phyloP scores from a whole-genome alignment of 2,113 vertebrate genomes.

The Gadus macrocephalus region DNA sequence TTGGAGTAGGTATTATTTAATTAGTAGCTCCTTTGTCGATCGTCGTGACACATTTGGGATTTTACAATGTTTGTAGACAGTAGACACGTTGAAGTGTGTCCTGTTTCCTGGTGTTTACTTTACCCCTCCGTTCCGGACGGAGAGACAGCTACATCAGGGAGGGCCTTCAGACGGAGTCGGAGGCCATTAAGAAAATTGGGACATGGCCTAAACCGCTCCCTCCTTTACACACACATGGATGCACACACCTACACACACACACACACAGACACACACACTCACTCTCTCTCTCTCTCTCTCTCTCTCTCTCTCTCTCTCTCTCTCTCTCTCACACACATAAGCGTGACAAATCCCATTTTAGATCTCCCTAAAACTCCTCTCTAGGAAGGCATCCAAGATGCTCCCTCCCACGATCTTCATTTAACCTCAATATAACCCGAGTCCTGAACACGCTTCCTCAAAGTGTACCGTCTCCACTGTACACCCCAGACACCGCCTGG shows the following conservation, averaged over 20 bases:
- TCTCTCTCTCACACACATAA: constrained; percentile 12
- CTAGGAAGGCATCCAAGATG: no score
- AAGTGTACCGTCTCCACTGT: background rate
- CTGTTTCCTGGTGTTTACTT: no score
- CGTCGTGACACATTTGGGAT: no score
- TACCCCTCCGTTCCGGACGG: no score
- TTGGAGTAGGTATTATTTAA: no score
- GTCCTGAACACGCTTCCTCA: constrained; percentile 10
- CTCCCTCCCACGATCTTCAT: background rate
- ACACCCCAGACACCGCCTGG: background rate
- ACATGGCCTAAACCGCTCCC: background rate
- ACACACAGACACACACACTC: constrained; percentile 11
- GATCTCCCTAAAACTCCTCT: constrained; percentile 27
- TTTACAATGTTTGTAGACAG: no score
- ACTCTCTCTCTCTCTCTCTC: no score
- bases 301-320: no score
- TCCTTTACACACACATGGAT: background rate
- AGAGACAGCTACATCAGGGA: no score
- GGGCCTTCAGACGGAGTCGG: no score
- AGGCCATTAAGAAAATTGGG: constrained; percentile 1
- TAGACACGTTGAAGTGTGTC: no score
- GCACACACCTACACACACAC: constrained; percentile 1
- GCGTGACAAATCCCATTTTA: constrained; percentile 2
- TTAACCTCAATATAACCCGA: constrained; percentile 44
- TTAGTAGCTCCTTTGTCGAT: no score